phyloP scores from a whole-genome alignment of 2,797 vertebrate species.

The Serranus cabrilla region DNA sequence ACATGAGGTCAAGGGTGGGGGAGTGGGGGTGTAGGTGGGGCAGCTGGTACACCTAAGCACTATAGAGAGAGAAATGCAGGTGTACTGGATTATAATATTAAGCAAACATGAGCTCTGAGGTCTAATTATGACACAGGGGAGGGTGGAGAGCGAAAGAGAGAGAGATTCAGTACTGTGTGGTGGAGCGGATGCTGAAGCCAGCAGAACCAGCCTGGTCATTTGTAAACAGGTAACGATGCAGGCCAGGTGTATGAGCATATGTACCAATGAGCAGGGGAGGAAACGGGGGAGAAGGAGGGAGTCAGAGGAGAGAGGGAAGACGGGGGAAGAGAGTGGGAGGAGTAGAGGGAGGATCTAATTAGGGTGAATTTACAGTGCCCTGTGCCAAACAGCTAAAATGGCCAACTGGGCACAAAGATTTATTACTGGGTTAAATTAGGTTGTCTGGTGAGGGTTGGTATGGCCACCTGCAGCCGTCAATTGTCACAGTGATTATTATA shows the following conservation, averaged over 20 bases:
- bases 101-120: constrained; percentile 95
- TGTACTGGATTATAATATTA: constrained; percentile 84
- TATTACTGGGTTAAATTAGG: constrained; percentile 83
- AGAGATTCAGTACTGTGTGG: constrained; percentile 79
- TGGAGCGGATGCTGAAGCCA: constrained; percentile 96
- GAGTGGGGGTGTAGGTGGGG: constrained; percentile 37
- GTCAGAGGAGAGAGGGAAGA: constrained; percentile 63
- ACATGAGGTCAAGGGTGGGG: constrained; percentile 59
- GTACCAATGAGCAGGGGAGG: constrained; percentile 83
- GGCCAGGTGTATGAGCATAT: constrained; percentile 95
- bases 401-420: constrained; percentile 83
- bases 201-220: constrained; percentile 98
- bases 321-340: constrained; percentile 71
- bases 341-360: constrained; percentile 81
- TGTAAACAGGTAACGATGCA: constrained; percentile 96
- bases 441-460: constrained; percentile 75
- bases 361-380: constrained; percentile 83
- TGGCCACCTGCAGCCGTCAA: constrained; percentile 79
- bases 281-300: constrained; percentile 62
- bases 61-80: constrained; percentile 91
- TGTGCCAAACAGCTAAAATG: constrained; percentile 84
- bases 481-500: constrained; percentile 78
- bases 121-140: constrained; percentile 99
- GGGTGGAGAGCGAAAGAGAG: constrained; percentile 74
- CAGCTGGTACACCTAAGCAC: constrained; percentile 74